A percentile compares a stretch with the other conserved stretches of the same genome.
Conservation (phyloP, 92 coral and sea anemone species). For the Diadumene lineata region DNA sequence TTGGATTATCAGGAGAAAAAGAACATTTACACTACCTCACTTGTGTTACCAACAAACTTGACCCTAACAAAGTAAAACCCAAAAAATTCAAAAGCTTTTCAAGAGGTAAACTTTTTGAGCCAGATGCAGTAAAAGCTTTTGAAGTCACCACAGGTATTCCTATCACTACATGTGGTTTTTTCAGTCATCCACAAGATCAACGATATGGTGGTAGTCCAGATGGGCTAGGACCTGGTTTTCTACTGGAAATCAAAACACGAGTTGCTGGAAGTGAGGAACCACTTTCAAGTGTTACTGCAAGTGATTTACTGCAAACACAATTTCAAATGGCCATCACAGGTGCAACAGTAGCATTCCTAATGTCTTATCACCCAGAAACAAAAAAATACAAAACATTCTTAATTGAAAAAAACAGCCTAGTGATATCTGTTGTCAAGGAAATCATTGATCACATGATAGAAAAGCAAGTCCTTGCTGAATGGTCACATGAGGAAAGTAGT, state of each 20-base stretch:
- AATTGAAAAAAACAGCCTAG: slow-evolving; percentile 43
- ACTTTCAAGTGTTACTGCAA: slow-evolving; percentile 28
- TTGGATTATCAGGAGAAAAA: slow-evolving; percentile 48
- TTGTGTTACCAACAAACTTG: slow-evolving; percentile 17
- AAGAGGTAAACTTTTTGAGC: slow-evolving; percentile 8
- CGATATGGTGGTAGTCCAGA: slow-evolving; percentile 59
- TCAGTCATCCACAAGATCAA: slow-evolving; percentile 39
- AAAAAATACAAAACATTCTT: slow-evolving; percentile 29
- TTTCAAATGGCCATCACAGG: slow-evolving; percentile 51
- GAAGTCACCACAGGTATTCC: background rate
- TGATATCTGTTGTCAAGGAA: slow-evolving; percentile 38
- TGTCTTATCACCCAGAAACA: slow-evolving; percentile 54
- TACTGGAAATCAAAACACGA: slow-evolving; percentile 55
- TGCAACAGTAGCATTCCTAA: slow-evolving; percentile 43
- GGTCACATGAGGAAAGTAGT: slow-evolving; percentile 64
- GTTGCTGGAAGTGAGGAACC: slow-evolving; percentile 49
- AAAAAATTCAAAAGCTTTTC: slow-evolving; percentile 34
- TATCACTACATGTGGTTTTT: slow-evolving; percentile 36
- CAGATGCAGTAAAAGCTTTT: background rate
- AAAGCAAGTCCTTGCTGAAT: slow-evolving; percentile 28
- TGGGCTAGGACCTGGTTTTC: slow-evolving; percentile 56
- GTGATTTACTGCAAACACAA: slow-evolving; percentile 48
- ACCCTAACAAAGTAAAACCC: slow-evolving; percentile 39
- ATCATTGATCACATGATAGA: slow-evolving; percentile 50
- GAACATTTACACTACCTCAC: slow-evolving; percentile 20